Evolutionary conservation across 2,113 vertebrate genomes (phyloP).

Genomic region (Esox niger): DNA sequence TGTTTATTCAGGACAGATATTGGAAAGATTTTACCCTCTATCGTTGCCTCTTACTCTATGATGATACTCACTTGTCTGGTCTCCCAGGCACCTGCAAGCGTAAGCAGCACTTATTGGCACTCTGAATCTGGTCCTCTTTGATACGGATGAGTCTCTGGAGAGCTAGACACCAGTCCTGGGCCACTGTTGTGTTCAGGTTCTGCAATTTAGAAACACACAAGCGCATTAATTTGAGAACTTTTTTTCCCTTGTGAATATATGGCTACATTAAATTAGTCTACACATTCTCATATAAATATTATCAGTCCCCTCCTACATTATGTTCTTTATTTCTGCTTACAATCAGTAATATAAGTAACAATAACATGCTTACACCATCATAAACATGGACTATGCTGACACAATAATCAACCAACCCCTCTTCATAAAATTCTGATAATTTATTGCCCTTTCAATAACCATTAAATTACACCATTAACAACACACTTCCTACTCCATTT

Average conservation of each 20-base stretch:
- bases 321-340: no score
- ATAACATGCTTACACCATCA: no score
- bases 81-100: conserved; percentile 89
- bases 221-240: not conserved
- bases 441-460: not conserved
- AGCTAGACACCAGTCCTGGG: conserved; percentile 94
- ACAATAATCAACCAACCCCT: not conserved
- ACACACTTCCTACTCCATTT: conserved; percentile 30
- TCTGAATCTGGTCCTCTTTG: conserved; percentile 95
- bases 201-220: conserved; percentile 43
- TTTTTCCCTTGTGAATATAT: no score
- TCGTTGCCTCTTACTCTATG: not conserved
- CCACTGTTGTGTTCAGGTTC: conserved; percentile 94
- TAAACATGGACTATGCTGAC: not conserved
- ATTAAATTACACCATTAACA: conserved; percentile 36
- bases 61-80: conserved; percentile 85
- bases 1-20: no score
- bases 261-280: no score
- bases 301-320: no score
- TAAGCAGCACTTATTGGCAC: conserved; percentile 92
- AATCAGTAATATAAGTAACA: no score
- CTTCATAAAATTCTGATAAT: not conserved
- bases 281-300: no score
- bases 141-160: conserved; percentile 91
- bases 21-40: no score